These are phyloP conservation scores for Hylaeus volcanicus DNA, from an alignment of 1,140 invertebrate genomes.

Conservation along the genomic window DNA sequence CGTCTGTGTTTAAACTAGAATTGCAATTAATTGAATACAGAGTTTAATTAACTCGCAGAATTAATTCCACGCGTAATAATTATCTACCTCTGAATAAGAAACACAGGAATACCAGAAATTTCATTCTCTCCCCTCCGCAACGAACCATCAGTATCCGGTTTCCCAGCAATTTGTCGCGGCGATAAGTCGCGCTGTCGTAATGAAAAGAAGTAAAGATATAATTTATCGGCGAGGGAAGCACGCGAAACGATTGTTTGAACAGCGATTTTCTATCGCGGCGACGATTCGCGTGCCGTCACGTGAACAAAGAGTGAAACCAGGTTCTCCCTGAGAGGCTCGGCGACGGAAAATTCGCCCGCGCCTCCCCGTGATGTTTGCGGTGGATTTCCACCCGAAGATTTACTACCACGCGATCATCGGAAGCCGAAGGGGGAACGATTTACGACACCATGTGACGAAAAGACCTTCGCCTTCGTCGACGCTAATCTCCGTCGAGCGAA, in stretches of 20 bases:
- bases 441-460: constrained; percentile 27
- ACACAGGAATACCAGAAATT: no score
- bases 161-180: no score
- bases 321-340: no score
- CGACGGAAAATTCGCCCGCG: not conserved
- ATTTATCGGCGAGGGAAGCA: constrained; percentile 25
- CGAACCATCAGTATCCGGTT: no score
- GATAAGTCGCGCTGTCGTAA: not conserved
- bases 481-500: not conserved
- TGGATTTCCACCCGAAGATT: constrained; percentile 24
- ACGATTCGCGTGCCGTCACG: not conserved
- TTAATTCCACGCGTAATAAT: no score
- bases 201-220: not conserved
- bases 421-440: not conserved
- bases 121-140: no score
- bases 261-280: not conserved
- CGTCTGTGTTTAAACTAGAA: no score
- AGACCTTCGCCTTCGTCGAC: constrained; percentile 21
- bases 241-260: constrained; percentile 2
- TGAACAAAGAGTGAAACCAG: not conserved
- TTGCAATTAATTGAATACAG: no score
- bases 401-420: not conserved
- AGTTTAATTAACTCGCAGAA: no score
- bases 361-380: constrained; percentile 4
- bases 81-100: no score